phyloP scores from a whole-genome alignment of 2,888 invertebrate species.

The Erannis defoliaria region DNA sequence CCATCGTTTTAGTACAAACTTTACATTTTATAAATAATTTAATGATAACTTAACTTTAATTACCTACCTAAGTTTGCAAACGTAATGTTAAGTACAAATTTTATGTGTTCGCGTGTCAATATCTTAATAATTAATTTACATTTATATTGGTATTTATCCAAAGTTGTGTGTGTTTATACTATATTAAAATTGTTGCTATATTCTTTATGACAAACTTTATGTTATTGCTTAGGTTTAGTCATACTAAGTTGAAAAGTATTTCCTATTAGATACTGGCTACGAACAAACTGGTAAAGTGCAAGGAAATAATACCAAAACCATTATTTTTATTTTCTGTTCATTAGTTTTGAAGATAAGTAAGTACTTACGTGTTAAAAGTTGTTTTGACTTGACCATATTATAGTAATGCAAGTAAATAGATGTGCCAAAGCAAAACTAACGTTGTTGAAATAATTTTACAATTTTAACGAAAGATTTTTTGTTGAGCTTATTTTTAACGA shows the following conservation, averaged over 20 bases:
- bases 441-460: constrained; percentile 69
- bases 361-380: constrained; percentile 11
- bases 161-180: constrained; percentile 84
- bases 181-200: constrained; percentile 82
- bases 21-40: constrained; percentile 55
- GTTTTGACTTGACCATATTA: constrained; percentile 21
- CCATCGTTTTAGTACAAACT: constrained; percentile 72
- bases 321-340: constrained; percentile 12
- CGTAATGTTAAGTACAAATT: constrained; percentile 82
- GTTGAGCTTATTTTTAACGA: constrained; percentile 47
- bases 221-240: constrained; percentile 63
- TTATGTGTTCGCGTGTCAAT: constrained; percentile 84
- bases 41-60: constrained; percentile 63
- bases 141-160: constrained; percentile 79
- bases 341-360: constrained; percentile 9
- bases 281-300: constrained; percentile 53
- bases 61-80: constrained; percentile 70
- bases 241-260: constrained; percentile 61
- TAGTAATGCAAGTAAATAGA: constrained; percentile 47
- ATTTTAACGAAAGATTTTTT: constrained; percentile 46
- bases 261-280: constrained; percentile 59
- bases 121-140: constrained; percentile 73
- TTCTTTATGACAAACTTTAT: constrained; percentile 77
- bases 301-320: constrained; percentile 18
- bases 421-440: constrained; percentile 74